Conservation (phyloP, 2,113 vertebrate species). For the Danio rerio region DNA sequence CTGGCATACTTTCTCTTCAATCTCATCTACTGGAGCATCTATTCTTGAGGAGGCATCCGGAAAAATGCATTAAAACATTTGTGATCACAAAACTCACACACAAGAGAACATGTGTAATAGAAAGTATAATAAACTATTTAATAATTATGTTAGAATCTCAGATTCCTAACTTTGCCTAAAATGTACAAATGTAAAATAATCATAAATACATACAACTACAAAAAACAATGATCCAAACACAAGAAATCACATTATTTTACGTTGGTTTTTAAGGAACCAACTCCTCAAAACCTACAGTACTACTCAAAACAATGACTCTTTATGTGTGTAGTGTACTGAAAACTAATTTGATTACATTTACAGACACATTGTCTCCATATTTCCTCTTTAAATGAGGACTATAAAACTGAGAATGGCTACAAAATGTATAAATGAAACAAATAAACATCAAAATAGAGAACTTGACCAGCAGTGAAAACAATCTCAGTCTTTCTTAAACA, state of each 20-base stretch:
- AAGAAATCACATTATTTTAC: background rate
- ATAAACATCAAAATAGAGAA: background rate
- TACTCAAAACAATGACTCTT: background rate
- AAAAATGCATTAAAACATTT: background rate
- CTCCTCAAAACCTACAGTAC: background rate
- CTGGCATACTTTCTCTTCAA: conserved; percentile 90
- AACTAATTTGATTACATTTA: background rate
- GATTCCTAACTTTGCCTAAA: conserved; percentile 14
- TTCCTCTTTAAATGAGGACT: background rate
- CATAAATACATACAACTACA: background rate
- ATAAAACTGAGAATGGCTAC: conserved; percentile 1
- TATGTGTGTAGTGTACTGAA: background rate
- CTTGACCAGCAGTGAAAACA: background rate
- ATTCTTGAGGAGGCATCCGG: conserved; percentile 72
- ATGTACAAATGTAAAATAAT: background rate
- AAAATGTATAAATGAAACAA: background rate
- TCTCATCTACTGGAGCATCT: conserved; percentile 91
- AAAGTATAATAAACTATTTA: conserved; percentile 20
- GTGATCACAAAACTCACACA: background rate
- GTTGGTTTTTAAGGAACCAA: background rate
- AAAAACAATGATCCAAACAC: background rate
- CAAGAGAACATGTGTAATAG: no score
- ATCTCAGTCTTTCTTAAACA: background rate
- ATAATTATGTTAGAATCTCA: background rate
- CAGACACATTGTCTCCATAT: background rate